phyloP scores from a whole-genome alignment of 2,113 vertebrate genomes.

The Tyrannus savana region DNA sequence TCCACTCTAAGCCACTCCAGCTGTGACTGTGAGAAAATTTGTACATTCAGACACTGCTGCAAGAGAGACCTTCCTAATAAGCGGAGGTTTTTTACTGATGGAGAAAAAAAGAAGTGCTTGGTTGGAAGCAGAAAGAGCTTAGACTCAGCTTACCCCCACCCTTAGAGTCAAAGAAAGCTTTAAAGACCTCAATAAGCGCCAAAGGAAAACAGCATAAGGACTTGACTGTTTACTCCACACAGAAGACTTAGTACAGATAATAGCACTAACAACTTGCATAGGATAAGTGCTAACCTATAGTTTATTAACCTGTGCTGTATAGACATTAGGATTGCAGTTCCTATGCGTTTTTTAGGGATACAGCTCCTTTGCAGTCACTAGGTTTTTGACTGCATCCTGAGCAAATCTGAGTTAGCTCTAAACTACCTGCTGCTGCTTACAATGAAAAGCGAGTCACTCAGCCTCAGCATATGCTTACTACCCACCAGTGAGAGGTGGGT shows the following conservation, averaged over 20 bases:
- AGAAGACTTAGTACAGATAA: not conserved
- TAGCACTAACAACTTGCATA: not conserved
- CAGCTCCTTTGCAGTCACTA: not conserved
- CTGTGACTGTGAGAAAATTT: conserved; percentile 40
- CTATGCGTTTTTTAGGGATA: not conserved
- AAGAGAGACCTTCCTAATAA: conserved; percentile 48
- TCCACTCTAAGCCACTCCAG: conserved; percentile 16
- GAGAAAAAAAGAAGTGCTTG: not conserved
- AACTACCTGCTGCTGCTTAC: not conserved
- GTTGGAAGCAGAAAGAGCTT: not conserved
- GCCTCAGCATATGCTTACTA: not conserved
- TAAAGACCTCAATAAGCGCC: not conserved
- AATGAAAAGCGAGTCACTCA: not conserved
- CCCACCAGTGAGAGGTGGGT: not conserved
- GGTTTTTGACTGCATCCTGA: not conserved
- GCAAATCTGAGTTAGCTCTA: not conserved
- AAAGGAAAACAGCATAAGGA: not conserved
- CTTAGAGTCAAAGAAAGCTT: not conserved
- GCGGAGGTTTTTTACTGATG: not conserved
- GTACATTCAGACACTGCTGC: conserved; percentile 29
- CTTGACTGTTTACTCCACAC: not conserved
- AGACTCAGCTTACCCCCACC: not conserved
- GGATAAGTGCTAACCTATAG: not conserved
- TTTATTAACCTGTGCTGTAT: not conserved
- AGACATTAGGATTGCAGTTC: not conserved